Evolutionary conservation across 2,888 invertebrate species (phyloP).

Genomic region (Ypsolopha sequella): DNA sequence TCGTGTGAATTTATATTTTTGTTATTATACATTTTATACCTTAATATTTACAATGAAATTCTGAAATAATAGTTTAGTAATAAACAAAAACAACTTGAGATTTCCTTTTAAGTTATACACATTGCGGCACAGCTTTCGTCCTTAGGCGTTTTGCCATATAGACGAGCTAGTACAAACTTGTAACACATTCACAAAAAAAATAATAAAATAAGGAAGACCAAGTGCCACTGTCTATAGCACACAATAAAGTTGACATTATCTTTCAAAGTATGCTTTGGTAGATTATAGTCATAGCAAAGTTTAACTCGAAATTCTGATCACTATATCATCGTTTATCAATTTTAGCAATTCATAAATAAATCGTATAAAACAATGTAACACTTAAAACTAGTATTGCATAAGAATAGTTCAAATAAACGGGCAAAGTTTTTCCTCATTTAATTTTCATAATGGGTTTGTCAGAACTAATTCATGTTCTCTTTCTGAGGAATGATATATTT

Average conservation of each 20-base stretch:
- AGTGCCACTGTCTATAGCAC: slow-evolving; percentile 20
- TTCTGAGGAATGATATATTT: no score
- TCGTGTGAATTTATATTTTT: slow-evolving; percentile 61
- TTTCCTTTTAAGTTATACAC: slow-evolving; percentile 26
- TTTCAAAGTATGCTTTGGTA: slow-evolving; percentile 49
- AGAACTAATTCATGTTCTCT: background rate
- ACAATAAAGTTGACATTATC: slow-evolving; percentile 17
- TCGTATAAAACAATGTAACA: slow-evolving; percentile 68
- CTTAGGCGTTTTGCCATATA: slow-evolving; percentile 22
- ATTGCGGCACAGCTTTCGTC: slow-evolving; percentile 4
- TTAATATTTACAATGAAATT: slow-evolving; percentile 57
- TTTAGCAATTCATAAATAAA: slow-evolving; percentile 24
- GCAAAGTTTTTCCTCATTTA: slow-evolving; percentile 10
- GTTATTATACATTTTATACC: slow-evolving; percentile 57
- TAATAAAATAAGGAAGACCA: slow-evolving; percentile 40
- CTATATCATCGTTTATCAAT: slow-evolving; percentile 1
- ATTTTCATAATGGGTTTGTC: background rate
- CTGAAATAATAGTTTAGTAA: slow-evolving; percentile 54
- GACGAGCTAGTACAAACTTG: slow-evolving; percentile 37
- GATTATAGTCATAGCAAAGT: slow-evolving; percentile 25
- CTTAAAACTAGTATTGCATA: slow-evolving; percentile 70
- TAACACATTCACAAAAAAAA: slow-evolving; percentile 13
- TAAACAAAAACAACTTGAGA: slow-evolving; percentile 60
- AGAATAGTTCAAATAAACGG: slow-evolving; percentile 53
- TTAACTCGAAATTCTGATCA: background rate